phyloP scores from a whole-genome alignment of 2,113 vertebrate species.

The Columbina picui region DNA sequence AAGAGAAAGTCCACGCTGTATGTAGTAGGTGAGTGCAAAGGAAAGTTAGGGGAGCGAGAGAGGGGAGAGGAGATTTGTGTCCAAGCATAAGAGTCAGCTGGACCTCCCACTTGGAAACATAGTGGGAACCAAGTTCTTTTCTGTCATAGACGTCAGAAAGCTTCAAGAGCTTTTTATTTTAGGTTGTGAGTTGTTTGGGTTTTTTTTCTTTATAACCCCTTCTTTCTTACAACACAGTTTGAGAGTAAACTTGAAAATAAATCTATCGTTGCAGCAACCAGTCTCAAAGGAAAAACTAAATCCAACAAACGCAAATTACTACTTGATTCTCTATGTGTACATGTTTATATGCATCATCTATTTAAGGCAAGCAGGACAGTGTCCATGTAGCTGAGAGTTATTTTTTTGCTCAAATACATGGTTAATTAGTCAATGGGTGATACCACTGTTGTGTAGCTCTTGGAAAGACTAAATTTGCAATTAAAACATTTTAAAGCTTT shows the following conservation, averaged over 20 bases:
- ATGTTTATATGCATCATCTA: slow-evolving; percentile 52
- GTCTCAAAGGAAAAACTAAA: slow-evolving; percentile 45
- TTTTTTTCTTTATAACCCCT: slow-evolving; percentile 32
- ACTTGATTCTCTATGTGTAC: slow-evolving; percentile 27
- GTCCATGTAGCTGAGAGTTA: background rate
- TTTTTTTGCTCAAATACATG: background rate
- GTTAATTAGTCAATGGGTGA: slow-evolving; percentile 32
- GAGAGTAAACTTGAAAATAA: slow-evolving; percentile 61
- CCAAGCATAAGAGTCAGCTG: background rate
- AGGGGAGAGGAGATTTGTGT: background rate
- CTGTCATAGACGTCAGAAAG: background rate
- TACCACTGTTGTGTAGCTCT: slow-evolving; percentile 30
- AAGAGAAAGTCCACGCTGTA: background rate
- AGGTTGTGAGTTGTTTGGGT: slow-evolving; percentile 33
- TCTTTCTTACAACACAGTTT: slow-evolving; percentile 54
- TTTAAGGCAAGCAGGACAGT: slow-evolving; percentile 3
- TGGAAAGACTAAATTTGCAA: slow-evolving; percentile 45
- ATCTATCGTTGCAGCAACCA: slow-evolving; percentile 28
- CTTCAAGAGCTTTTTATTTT: background rate
- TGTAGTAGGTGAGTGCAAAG: background rate
- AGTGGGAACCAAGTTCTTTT: background rate
- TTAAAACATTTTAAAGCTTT: slow-evolving; percentile 57
- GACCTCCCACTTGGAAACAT: background rate
- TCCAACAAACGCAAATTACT: slow-evolving; percentile 19
- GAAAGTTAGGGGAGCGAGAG: background rate